phyloP scores from a whole-genome alignment of 64 coral and sea anemone species.

The Montipora capricornis region DNA sequence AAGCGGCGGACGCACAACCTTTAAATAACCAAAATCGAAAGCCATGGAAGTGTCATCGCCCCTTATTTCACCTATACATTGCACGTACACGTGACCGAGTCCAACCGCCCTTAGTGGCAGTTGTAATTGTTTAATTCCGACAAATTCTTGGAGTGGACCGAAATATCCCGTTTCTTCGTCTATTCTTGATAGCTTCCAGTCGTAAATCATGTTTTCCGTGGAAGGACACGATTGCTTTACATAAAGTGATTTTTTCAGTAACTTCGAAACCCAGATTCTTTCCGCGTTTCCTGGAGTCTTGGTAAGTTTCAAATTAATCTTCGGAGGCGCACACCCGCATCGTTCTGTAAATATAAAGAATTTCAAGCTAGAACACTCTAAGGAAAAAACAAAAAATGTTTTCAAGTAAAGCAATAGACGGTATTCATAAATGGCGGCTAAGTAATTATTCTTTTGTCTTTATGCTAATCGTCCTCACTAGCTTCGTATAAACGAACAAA shows the following conservation, averaged over 20 bases:
- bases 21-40: constrained; percentile 43
- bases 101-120: background rate
- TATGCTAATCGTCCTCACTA: too few relatives aligned
- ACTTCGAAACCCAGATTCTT: background rate
- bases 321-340: constrained; percentile 49
- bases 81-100: constrained; percentile 37
- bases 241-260: background rate
- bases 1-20: constrained; percentile 21
- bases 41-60: background rate
- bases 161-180: constrained; percentile 23
- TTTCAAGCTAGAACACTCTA: background rate
- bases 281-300: background rate
- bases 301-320: background rate
- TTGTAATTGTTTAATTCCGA: background rate
- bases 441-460: too few relatives aligned
- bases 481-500: too few relatives aligned
- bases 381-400: background rate
- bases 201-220: background rate
- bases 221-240: background rate
- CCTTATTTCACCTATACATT: constrained; percentile 16
- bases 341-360: background rate
- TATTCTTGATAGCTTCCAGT: constrained; percentile 18
- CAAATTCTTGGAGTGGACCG: background rate
- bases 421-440: too few relatives aligned
- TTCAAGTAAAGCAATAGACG: too few relatives aligned